phyloP scores from a whole-genome alignment of 1,140 invertebrate genomes.

The Octopus sinensis region DNA sequence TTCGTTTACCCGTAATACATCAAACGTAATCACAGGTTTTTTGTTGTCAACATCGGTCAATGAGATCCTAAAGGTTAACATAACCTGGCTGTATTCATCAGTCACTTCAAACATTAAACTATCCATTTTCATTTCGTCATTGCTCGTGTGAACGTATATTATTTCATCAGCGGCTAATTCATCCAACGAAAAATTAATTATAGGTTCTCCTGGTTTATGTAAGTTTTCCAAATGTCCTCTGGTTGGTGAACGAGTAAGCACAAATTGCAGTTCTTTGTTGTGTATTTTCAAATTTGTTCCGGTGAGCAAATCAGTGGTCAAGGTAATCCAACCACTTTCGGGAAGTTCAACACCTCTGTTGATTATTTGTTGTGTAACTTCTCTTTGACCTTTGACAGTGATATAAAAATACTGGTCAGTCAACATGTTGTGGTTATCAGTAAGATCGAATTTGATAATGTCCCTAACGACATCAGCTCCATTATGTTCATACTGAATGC shows the following conservation, averaged over 20 bases:
- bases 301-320: conserved; percentile 54
- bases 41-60: conserved; percentile 57
- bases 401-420: conserved; percentile 57
- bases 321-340: conserved; percentile 50
- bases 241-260: conserved; percentile 52
- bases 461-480: conserved; percentile 53
- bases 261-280: conserved; percentile 51
- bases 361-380: conserved; percentile 51
- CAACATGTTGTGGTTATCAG: conserved; percentile 56
- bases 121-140: conserved; percentile 57
- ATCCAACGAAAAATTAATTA: conserved; percentile 55
- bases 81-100: conserved; percentile 55
- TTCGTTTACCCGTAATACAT: conserved; percentile 51
- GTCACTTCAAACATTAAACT: conserved; percentile 59
- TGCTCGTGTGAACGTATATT: conserved; percentile 51
- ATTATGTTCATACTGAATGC: conserved; percentile 54
- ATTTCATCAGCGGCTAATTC: conserved; percentile 57
- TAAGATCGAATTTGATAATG: conserved; percentile 57
- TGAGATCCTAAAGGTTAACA: conserved; percentile 55
- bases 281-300: conserved; percentile 54
- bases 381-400: conserved; percentile 53
- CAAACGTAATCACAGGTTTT: conserved; percentile 53
- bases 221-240: conserved; percentile 54
- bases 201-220: conserved; percentile 47
- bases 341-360: conserved; percentile 55